Conservation (phyloP, 2,797 vertebrate genomes). For the Nannoperca australis region DNA sequence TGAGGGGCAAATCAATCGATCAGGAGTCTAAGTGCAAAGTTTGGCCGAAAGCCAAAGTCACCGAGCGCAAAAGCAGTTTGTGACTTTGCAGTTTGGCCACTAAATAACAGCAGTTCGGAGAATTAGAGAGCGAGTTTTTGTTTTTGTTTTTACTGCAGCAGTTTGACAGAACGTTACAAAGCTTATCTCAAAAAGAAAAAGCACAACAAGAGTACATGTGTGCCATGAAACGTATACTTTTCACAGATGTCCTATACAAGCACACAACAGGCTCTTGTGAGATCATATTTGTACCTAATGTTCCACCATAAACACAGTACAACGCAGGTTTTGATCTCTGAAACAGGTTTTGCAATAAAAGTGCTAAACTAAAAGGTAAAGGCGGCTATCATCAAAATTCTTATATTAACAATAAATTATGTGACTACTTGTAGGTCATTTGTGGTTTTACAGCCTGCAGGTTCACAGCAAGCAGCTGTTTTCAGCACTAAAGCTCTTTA, state of each 20-base stretch:
- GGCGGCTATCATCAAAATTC: too few species aligned
- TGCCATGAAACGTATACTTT: background rate
- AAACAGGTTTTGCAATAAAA: background rate
- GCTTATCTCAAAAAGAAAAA: background rate
- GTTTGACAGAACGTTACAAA: background rate
- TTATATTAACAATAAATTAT: background rate
- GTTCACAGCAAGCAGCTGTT: background rate
- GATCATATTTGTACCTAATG: background rate
- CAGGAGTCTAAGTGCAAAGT: background rate
- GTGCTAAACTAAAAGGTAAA: background rate
- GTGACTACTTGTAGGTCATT: background rate
- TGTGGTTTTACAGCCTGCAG: background rate
- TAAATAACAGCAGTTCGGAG: background rate
- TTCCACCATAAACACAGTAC: background rate
- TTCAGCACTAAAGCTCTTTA: too few species aligned
- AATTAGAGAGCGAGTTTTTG: background rate
- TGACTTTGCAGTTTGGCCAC: slow-evolving; percentile 1
- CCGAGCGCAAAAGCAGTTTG: background rate
- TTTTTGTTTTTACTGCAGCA: background rate
- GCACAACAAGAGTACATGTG: background rate
- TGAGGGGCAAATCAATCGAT: slow-evolving; percentile 9
- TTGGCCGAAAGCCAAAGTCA: background rate
- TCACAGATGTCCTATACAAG: background rate
- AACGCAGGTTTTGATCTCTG: background rate
- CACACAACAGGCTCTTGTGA: background rate